Percentiles rank a stretch among this genome's conserved stretches.
Evolutionary conservation across 2,888 invertebrate species (phyloP).

Genomic region (Catocala nupta): DNA sequence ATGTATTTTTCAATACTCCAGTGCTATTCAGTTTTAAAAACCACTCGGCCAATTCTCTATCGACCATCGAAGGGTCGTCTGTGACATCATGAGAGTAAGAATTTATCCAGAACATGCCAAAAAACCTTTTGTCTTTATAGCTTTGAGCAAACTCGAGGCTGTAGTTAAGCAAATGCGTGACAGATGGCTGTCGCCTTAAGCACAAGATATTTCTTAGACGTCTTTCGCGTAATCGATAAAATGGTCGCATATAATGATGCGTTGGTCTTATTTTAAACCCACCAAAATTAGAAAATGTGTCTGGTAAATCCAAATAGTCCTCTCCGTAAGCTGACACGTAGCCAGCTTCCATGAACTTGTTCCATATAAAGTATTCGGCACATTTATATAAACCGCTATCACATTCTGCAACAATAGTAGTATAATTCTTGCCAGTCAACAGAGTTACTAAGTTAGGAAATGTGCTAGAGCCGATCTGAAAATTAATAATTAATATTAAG

Average conservation of each 20-base stretch:
- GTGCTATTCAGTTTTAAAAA: slow-evolving; percentile 83
- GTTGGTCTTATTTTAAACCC: slow-evolving; percentile 91
- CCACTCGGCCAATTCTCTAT: slow-evolving; percentile 85
- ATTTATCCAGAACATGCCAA: slow-evolving; percentile 92
- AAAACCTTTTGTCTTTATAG: slow-evolving; percentile 88
- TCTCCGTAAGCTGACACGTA: slow-evolving; percentile 93
- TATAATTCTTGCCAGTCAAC: slow-evolving; percentile 89
- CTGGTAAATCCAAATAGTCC: slow-evolving; percentile 88
- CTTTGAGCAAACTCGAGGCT: slow-evolving; percentile 88
- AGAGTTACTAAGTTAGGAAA: slow-evolving; percentile 95
- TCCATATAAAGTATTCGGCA: slow-evolving; percentile 92
- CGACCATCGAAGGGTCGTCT: slow-evolving; percentile 89
- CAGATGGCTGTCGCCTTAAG: slow-evolving; percentile 83
- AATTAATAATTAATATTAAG: slow-evolving; percentile 13
- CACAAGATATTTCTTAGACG: slow-evolving; percentile 73
- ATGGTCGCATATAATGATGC: slow-evolving; percentile 93
- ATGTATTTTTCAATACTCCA: slow-evolving; percentile 88
- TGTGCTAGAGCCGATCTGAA: slow-evolving; percentile 93
- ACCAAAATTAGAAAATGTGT: slow-evolving; percentile 88
- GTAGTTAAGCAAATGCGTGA: slow-evolving; percentile 89
- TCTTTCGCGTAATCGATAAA: slow-evolving; percentile 89
- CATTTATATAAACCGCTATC: slow-evolving; percentile 85
- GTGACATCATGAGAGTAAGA: slow-evolving; percentile 90
- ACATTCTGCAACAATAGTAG: slow-evolving; percentile 82
- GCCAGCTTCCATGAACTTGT: slow-evolving; percentile 89